phyloP scores from a whole-genome alignment of 2,113 vertebrate genomes.

The Hyperoodon ampullatus region DNA sequence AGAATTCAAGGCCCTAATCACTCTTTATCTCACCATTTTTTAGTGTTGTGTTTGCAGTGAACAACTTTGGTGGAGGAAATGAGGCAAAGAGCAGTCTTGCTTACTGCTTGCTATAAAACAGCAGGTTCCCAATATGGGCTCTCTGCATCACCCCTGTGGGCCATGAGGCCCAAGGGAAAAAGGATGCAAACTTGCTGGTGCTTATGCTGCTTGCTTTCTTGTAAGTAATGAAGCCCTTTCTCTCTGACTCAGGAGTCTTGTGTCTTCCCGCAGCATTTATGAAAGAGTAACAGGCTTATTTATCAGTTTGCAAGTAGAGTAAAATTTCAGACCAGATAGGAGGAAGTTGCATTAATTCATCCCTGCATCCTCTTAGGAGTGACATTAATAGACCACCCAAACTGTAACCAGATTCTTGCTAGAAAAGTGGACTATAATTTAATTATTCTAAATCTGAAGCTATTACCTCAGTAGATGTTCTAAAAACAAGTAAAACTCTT shows the following conservation, averaged over 20 bases:
- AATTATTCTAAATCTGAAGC: not conserved
- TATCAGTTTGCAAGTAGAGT: not conserved
- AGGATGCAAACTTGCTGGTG: not conserved
- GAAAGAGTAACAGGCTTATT: not conserved
- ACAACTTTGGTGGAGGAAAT: not conserved
- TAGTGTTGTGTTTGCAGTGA: not conserved
- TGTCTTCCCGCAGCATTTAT: not conserved
- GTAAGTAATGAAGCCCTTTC: not conserved
- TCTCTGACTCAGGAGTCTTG: not conserved
- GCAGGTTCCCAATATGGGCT: not conserved
- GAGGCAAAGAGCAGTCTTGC: not conserved
- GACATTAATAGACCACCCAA: not conserved
- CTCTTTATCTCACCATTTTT: not conserved
- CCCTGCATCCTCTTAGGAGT: not conserved
- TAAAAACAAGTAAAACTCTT: not conserved
- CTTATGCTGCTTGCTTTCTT: not conserved
- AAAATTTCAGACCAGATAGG: not conserved
- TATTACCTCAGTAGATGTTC: not conserved
- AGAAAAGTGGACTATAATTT: not conserved
- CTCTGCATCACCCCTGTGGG: not conserved
- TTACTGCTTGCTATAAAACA: conserved; percentile 43
- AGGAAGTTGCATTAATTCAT: not conserved
- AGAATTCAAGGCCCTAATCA: not conserved
- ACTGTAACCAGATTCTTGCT: not conserved
- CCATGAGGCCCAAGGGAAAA: not conserved